Evolutionary conservation across 1,140 invertebrate species (phyloP), one percentile per base, ranked within the genome.

Genomic region (Amphibalanus amphitrite): DNA sequence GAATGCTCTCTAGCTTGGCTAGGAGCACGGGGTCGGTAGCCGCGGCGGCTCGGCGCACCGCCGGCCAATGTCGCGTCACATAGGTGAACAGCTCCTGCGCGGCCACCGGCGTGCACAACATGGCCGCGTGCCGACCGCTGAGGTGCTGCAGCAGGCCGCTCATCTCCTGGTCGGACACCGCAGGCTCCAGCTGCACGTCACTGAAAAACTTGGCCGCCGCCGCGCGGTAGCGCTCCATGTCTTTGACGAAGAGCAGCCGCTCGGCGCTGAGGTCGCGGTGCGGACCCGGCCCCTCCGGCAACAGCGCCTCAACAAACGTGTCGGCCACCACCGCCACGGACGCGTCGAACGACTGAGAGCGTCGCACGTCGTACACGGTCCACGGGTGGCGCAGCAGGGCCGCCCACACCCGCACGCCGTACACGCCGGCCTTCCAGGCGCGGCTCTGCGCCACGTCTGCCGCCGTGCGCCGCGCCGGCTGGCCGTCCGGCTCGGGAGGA

Each of bases 341-440:
- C 23, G 92, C 91, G 81, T 96, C 93, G 25, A 96, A 88, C 13
- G 91, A 92, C 23, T 87, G 85, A 1, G 92, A 93, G 82, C 96
- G 95, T 76, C 95, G 91, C 69, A 97, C 90, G 82, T 97, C 94
- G 80, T 97, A 95, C 79, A 97, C 92, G 79, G 95, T 95, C 81
- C 96, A 91, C 8, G 95, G 93, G 85, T 96, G 96, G 80, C 96
- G 96, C 71, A 97, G 94, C 75, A 97, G 91, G 82, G 96, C 95
- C 25, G 95, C 91, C 95, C 95, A 97, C 83, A 97, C 96, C 76
- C 94, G 85, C 69, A 97, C 82, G 59, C 93, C 92, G 78, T 95
- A 85, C 82, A 92, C 92, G 76, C 72, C 80, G 78, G 75, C 74
- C 83, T 97, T 97, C 95, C 94, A 97, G 1, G 93, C 91, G 79